Evolutionary conservation across 2,797 vertebrate genomes (phyloP), one percentile per base, ranked within the genome.

Genomic region (Xerus rutilus): DNA sequence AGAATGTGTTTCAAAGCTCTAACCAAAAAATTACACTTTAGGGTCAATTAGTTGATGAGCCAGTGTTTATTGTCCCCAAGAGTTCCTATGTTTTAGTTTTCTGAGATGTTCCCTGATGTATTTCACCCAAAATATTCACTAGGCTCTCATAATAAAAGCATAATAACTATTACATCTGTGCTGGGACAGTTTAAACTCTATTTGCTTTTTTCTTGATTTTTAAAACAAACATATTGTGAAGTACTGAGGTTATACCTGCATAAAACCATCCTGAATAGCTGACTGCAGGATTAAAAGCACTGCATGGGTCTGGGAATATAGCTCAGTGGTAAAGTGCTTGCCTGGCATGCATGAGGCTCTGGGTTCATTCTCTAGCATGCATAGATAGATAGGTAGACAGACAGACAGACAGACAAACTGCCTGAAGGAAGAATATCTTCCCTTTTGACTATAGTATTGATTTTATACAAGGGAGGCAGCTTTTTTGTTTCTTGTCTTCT

Each of bases 161-260:
- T 83, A 52, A 54, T 82, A 62, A n/a, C 45, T 93, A 7, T 76
- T 39, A 12, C 7, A 94, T 43, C 54, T 77, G 1, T 73, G 18
- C 64, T n/a, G 14, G 21, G 35, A 70, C 25, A 39, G 18, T 1
- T 49, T 82, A 23, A 65, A 39, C 9, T 79, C 43, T 94, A 13
- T 82, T 83, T 81, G 77, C 54, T 89, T 76, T 94, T 85, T 52
- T 67, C 74, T 81, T 89, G 45, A 28, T 76, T 20, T 95, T 64
- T 82, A 86, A 89, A 86, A 54, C 30, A 95, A 87, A 17, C 17
- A 73, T 6, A 21, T 67, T 5, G 0, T 70, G 21, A 62, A 70
- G 45, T 70, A 23, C 45, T 47, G 47, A 93, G 84, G 57, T 59
- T 77, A 49, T 30, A 64, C 77, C 9, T 62, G 10, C 8, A 0